Base-by-base conservation (phyloP, 2,888 invertebrate species). In the Dugesia japonica region DNA sequence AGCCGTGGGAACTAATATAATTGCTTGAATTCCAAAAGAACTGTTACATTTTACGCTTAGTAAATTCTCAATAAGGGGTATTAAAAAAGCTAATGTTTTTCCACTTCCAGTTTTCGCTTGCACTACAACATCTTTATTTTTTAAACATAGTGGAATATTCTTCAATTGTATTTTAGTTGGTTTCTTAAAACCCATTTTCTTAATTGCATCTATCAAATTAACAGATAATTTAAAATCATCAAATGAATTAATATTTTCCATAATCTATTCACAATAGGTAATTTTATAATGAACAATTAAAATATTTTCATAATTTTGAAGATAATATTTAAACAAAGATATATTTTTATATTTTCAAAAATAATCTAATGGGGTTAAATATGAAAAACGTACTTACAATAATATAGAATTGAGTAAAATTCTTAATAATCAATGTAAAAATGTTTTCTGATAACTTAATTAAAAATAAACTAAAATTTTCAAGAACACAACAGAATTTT, bases 21-120 rank as follows among this genome's bases (percentile, higher is more conserved):
- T 85, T 4, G 93, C 94, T 0, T 94, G 95, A 0, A 95, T 86
- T 0, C 95, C 94, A 87, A 95, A 94, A 23, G 89, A 82, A 76
- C 89, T 87, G 0, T 91, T 90, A 42, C 87, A 80, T 71, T 81
- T 81, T 80, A 87, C 87, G 85, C 73, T 26, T n/a, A 74, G 17
- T 13, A 79, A 28, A 23, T 28, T 20, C 13, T 33, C 71, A 81
- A 82, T 79, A 79, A 89, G 89, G 26, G 98, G 98, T 81, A 99
- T 89, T 15, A 99, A 86, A 85, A 99, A 95, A 0, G 97, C 97
- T 74, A 98, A 85, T 0, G 98, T 98, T 87, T 98, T 98, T n/a
- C 98, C 98, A 79, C 94, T 94, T 17, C 98, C 98, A 15, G 98
- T 99, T 84, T 94, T 92, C 0, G 98, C 97, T 42, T 95, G 94